Conservation (phyloP, 2,797 vertebrate species). For the Tamandua tetradactyla region DNA sequence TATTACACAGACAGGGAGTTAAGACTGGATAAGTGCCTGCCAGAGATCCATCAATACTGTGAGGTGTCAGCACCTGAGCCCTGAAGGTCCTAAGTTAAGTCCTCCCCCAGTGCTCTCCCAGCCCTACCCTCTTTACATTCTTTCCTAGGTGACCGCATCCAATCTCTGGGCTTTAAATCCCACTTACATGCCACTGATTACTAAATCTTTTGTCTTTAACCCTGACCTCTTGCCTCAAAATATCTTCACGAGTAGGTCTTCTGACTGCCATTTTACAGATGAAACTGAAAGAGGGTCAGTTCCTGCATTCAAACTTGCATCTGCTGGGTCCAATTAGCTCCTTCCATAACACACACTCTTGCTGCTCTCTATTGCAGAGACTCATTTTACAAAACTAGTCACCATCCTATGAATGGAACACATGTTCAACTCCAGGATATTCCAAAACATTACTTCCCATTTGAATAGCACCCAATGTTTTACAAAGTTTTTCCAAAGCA, state of each 20-base stretch:
- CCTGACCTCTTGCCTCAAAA: not conserved
- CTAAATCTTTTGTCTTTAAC: not conserved
- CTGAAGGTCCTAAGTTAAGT: not conserved
- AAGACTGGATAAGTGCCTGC: not conserved
- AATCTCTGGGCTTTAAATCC: not conserved
- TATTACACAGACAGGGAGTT: not conserved
- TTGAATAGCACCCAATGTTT: not conserved
- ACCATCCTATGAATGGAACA: not conserved
- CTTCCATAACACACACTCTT: not conserved
- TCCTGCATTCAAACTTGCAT: not conserved
- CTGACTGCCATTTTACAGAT: not conserved
- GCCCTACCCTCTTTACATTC: no score
- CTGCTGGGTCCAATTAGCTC: not conserved
- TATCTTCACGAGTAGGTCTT: not conserved
- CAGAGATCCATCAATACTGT: not conserved
- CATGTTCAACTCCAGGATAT: not conserved
- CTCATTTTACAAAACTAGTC: not conserved
- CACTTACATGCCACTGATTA: not conserved
- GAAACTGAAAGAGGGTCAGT: not conserved
- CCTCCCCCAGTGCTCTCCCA: not conserved
- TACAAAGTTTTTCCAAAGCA: constrained; percentile 33
- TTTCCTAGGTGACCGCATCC: not conserved
- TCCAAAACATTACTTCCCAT: not conserved
- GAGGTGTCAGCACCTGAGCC: accelerated
- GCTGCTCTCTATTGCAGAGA: not conserved